Evolutionary conservation across 2,113 vertebrate genomes (phyloP), one percentile per base, ranked within the genome.

Genomic region (Oryzias celebensis): DNA sequence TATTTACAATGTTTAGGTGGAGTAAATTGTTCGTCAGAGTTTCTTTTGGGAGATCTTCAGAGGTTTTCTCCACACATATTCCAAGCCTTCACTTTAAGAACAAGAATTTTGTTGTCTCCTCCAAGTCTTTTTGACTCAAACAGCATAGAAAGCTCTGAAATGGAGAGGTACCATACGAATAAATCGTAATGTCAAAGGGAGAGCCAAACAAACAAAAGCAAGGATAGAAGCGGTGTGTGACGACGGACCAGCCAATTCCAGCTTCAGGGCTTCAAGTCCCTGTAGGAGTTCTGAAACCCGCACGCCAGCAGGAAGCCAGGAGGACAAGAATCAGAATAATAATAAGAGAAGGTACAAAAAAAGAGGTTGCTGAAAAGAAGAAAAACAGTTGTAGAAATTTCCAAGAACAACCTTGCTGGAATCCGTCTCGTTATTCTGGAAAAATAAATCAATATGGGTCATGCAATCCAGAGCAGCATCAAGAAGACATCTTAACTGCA

Each of bases 381-480:
- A 56, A 73, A 78, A 79, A 75, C 43, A 14, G 14, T 68, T 31
- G 23, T 4, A 28, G 51, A 48, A 84, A 65, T 84, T 80, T 84
- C 83, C 88, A 78, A 78, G 67, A 65, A 68, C 22, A 13, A 58
- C 24, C 5, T 3, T 43, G 71, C 45, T 73, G 54, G 71, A 64
- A 65, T 70, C 62, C 66, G 60, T 73, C 62, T 65, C 54, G 23
- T 73, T 13, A 70, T 58, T 65, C 60, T 75, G 52, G 52, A 47
- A 44, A 69, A 84, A 72, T 61, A 68, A 83, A 86, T 83, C 82
- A 78, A 87, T 80, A 65, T 49, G 45, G 68, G 72, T 78, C 65
- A 68, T 48, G 69, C 58, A 75, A 71, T 15, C 62, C 65, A 59
- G 52, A 69, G 53, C 70, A 44, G 63, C 63, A 41, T 56, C 42